phyloP scores from a whole-genome alignment of 2,888 invertebrate genomes.

The Pollenia amentaria region DNA sequence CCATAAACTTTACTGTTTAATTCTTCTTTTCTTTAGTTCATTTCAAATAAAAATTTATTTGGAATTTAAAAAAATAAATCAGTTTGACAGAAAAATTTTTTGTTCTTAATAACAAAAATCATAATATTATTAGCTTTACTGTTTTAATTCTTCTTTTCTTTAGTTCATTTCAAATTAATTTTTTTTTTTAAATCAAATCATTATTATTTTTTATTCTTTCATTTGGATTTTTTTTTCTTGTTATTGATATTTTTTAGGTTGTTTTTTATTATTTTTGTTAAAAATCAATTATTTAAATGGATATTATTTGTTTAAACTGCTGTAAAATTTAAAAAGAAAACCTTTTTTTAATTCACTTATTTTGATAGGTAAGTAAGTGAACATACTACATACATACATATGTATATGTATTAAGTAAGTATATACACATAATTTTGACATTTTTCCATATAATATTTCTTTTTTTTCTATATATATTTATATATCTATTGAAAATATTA shows the following conservation, averaged over 20 bases:
- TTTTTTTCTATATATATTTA: conserved; percentile 38
- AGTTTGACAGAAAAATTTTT: not conserved
- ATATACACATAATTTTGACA: conserved; percentile 62
- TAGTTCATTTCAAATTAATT: not conserved
- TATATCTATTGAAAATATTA: conserved; percentile 34
- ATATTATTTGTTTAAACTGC: not conserved
- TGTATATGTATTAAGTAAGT: conserved; percentile 24
- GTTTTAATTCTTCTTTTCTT: not conserved
- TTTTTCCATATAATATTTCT: conserved; percentile 20
- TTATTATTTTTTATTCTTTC: conserved; percentile 2
- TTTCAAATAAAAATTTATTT: too few relatives aligned
- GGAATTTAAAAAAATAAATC: not conserved
- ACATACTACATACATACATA: not conserved
- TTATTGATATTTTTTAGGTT: not conserved
- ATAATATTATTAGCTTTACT: conserved; percentile 7
- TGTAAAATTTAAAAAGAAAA: conserved; percentile 10
- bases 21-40: not conserved
- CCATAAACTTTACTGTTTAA: conserved; percentile 2
- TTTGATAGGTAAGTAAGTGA: conserved; percentile 15
- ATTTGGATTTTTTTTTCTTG: not conserved
- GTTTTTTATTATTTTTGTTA: conserved; percentile 61
- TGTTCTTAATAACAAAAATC: not conserved
- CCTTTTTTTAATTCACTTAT: conserved; percentile 43
- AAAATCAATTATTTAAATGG: conserved; percentile 70
- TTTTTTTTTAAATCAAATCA: not conserved